Base-by-base conservation (phyloP, 2,888 invertebrate genomes). In the Cryptosula pallasiana region DNA sequence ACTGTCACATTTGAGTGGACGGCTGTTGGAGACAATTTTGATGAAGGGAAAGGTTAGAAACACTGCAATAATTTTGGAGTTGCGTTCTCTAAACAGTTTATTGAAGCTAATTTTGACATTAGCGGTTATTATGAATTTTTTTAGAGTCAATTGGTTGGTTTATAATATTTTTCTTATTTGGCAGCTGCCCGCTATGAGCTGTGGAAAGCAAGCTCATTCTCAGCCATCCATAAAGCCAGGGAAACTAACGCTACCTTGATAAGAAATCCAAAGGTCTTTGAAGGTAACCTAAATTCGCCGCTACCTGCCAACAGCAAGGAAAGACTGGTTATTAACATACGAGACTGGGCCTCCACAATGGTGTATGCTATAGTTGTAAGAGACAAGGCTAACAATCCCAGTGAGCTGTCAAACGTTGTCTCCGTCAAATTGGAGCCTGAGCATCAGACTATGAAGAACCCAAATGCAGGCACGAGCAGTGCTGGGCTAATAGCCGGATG, bases 21-120 rank as follows among this genome's bases (percentile, higher is more conserved):
- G 2, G 70, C 70, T 36, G 70, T 70, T 70, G 70, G 70, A 5
- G 70, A 70, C 36, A 45, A 70, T 23, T 29, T 70, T 3, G 70
- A 70, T 54, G 32, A 32, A 29, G 70, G 70, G 32, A 36, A 20
- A 70, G 70, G 70, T 70, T 36, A 36, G 35, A 45, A 20, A n/a
- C n/a, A n/a, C n/a, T n/a, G n/a, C n/a, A n/a, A n/a, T n/a, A n/a
- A n/a, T n/a, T n/a, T n/a, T n/a, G n/a, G n/a, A n/a, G n/a, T n/a
- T n/a, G n/a, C n/a, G n/a, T n/a, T n/a, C n/a, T n/a, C n/a, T n/a
- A n/a, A n/a, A n/a, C n/a, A n/a, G n/a, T n/a, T n/a, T n/a, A n/a
- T n/a, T n/a, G n/a, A n/a, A n/a, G n/a, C n/a, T 45, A 5, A 45
- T 45, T 45, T 45, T 5, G 45, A 13, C 20, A 20, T 45, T 13